Base-by-base conservation (phyloP, 2,888 invertebrate genomes). In the Odontocerum albicorne region DNA sequence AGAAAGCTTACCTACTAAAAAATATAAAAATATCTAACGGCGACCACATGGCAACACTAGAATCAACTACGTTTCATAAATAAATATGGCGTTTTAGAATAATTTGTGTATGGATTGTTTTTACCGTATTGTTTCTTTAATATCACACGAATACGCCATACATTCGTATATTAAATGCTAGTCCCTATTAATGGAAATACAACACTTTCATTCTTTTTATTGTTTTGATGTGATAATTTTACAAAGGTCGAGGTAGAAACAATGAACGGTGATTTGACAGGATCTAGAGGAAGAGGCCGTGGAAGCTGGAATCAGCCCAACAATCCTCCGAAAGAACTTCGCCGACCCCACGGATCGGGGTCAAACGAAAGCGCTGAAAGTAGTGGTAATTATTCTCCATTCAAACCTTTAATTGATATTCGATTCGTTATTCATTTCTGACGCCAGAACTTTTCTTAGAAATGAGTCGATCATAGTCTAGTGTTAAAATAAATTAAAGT, bases 261-360 rank as follows among this genome's bases (percentile, higher is more conserved):
- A 77, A 77, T 76, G 71, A 77, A 78, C 75, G 77, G 77, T 65
- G 77, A 78, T 62, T 68, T 74, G 65, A 74, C 77, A 65, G 75
- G 73, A 67, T 67, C 75, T 54, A 72, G 76, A 69, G 75, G 77
- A 66, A 74, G 74, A 67, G 78, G 78, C 67, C 76, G 78, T 65
- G 74, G 76, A 63, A 50, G 45, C 13, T 76, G 75, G 75, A 72
- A 72, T 66, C 73, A 75, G 65, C 66, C 72, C 60, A 75, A 75
- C 59, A 75, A 71, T 64, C 75, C 70, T 63, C 75, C 77, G 63
- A 70, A 71, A 65, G 76, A 76, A 66, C 73, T 78, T 51, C 75
- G 77, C 51, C 72, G 74, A 58, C 77, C 77, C 32, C 54, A 58
- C 72, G 68, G 65, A 67, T 62, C 62, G 65, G 70, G 55, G 15